These are phyloP conservation scores for Morone saxatilis DNA, from an alignment of 2,113 vertebrate genomes.

Conservation along the genomic window DNA sequence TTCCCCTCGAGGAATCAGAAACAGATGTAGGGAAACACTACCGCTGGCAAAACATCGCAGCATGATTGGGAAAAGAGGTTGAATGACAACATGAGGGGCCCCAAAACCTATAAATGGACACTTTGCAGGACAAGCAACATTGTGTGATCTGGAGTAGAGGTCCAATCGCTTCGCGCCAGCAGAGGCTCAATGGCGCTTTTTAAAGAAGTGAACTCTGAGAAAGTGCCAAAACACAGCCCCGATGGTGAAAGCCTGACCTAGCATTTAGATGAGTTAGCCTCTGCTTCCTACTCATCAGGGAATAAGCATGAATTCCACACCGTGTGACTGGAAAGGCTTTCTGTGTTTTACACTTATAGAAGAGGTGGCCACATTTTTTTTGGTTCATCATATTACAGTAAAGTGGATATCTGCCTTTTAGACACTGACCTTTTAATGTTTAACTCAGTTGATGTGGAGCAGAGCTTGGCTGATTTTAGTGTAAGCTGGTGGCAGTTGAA, in stretches of 20 bases:
- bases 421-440: conserved; percentile 45
- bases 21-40: conserved; percentile 74
- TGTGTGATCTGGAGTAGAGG: conserved; percentile 61
- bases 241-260: conserved; percentile 54
- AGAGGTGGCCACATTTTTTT: conserved; percentile 19
- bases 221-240: conserved; percentile 57
- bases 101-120: conserved; percentile 58
- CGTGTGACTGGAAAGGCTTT: conserved; percentile 36
- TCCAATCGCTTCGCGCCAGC: conserved; percentile 43
- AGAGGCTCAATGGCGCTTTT: conserved; percentile 60
- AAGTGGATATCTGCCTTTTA: conserved; percentile 36
- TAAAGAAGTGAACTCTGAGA: conserved; percentile 54
- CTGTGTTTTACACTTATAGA: conserved; percentile 26
- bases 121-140: conserved; percentile 51
- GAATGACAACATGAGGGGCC: conserved; percentile 52
- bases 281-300: conserved; percentile 25
- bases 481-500: conserved; percentile 44
- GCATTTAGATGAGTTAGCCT: conserved; percentile 70
- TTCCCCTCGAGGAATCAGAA: conserved; percentile 67
- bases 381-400: conserved; percentile 43
- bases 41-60: conserved; percentile 47
- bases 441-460: conserved; percentile 35
- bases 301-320: conserved; percentile 41
- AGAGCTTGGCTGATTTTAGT: conserved; percentile 48
- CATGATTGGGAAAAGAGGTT: conserved; percentile 56